Evolutionary conservation across 1,140 invertebrate genomes (phyloP), one percentile per base, ranked within the genome.

Genomic region (Lepidurus arcticus): DNA sequence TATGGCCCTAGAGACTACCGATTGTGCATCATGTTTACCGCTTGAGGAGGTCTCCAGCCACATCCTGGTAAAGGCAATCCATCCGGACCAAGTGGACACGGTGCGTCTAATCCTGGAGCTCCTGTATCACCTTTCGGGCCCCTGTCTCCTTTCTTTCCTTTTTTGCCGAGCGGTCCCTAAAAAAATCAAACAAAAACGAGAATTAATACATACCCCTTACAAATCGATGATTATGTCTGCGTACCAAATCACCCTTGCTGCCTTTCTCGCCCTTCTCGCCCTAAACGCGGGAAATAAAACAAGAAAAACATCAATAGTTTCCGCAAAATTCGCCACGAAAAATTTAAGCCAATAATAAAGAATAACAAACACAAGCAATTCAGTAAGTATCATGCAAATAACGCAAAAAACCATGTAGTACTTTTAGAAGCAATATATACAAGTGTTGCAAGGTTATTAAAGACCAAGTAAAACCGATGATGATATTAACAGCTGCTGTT

Each of bases 91-190:
- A 97, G 87, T 78, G 97, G 97, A 89, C 97, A 98, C 1, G 97
- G 97, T 47, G 97, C 97, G 86, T 99, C 97, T 80, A 98, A 86
- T 79, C 97, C 97, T 16, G 96, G 96, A 80, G 97, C 94, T 81
- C 95, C 95, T 87, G 96, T 94, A 83, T 97, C 95, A 77, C 96
- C 96, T 87, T 96, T 95, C 82, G 93, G 90, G 77, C 95, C 95
- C 83, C 91, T 91, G 84, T 95, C 93, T 78, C 96, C 96, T 86
- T 93, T 94, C 81, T 92, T 89, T 73, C 96, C 96, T 83, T 94
- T 89, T 86, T 94, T 95, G 74, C 96, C 96, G 77, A 89, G 86
- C 74, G 91, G 91, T 74, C 95, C 96, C 93, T 95, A 86, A 80
- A 83, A 82, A 84, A 83, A 76, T 65, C 34, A 3, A 34, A 73